A percentile compares a stretch with the other conserved stretches of the same genome.
These are phyloP conservation scores for Melanargia galathea DNA, from an alignment of 2,888 invertebrate species.

Conservation along the genomic window DNA sequence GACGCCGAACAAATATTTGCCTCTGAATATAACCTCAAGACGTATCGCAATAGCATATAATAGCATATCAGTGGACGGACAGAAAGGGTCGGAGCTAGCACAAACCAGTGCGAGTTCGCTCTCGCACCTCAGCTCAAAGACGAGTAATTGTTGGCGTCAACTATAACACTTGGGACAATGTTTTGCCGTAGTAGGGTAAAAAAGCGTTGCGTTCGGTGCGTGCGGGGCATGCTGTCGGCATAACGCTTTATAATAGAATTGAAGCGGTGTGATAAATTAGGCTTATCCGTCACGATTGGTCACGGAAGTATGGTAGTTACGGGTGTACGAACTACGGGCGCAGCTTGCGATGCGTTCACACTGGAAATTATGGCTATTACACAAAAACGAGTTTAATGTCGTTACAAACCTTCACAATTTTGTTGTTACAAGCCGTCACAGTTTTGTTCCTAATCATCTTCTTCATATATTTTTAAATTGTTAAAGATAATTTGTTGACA, in stretches of 20 bases:
- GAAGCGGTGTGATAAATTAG: conserved; percentile 78
- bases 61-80: no score
- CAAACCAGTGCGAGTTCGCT: no score
- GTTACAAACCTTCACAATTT: not conserved
- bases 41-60: no score
- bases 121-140: no score
- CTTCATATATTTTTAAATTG: not conserved
- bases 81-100: no score
- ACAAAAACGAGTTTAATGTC: not conserved
- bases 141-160: no score
- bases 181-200: no score
- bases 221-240: not conserved
- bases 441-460: not conserved
- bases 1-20: no score
- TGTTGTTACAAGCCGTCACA: no score
- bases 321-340: conserved; percentile 29
- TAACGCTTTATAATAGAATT: conserved; percentile 65
- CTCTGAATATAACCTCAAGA: no score
- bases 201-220: not conserved
- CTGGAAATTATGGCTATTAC: conserved; percentile 20
- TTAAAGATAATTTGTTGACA: no score
- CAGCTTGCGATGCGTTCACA: conserved; percentile 33
- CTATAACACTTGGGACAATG: no score
- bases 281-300: conserved; percentile 79
- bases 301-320: conserved; percentile 60